A percentile compares a stretch with the other conserved stretches of the same genome.
These are phyloP conservation scores for Patiria miniata DNA, from an alignment of 35 echinoderm and acorn worm species.

Conservation along the genomic window DNA sequence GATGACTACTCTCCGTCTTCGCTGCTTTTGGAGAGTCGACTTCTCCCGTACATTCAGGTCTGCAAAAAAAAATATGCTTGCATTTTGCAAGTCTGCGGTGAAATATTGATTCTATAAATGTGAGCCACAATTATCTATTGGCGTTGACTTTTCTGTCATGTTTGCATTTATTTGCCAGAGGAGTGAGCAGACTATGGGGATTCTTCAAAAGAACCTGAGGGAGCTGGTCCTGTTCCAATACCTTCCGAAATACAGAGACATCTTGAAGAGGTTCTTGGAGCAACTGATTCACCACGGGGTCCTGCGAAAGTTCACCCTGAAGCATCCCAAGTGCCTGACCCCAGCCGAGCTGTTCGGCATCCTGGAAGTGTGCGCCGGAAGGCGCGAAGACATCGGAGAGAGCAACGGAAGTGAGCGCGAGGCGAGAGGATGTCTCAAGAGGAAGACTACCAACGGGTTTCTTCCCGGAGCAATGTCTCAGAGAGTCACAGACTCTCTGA, in stretches of 20 bases:
- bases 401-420: background rate
- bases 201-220: background rate
- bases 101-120: too few relatives aligned
- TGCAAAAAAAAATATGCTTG: background rate
- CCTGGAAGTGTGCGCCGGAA: background rate
- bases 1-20: conserved; percentile 1
- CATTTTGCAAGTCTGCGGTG: too few relatives aligned
- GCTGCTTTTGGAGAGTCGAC: background rate
- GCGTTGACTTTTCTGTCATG: too few relatives aligned
- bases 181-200: background rate
- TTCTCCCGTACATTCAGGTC: conserved; percentile 11
- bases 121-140: too few relatives aligned
- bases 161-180: background rate
- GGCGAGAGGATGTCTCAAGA: background rate
- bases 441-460: background rate
- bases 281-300: background rate
- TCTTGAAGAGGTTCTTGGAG: background rate
- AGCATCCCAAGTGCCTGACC: background rate
- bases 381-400: background rate
- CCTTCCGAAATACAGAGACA: background rate
- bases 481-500: too few relatives aligned
- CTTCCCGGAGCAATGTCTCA: too few relatives aligned
- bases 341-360: conserved; percentile 1
- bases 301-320: background rate
- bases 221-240: conserved; percentile 6